Percentiles rank a stretch among this genome's conserved stretches.
These are phyloP conservation scores for Lepas anatifera DNA, from an alignment of 2,888 invertebrate genomes.

Conservation along the genomic window DNA sequence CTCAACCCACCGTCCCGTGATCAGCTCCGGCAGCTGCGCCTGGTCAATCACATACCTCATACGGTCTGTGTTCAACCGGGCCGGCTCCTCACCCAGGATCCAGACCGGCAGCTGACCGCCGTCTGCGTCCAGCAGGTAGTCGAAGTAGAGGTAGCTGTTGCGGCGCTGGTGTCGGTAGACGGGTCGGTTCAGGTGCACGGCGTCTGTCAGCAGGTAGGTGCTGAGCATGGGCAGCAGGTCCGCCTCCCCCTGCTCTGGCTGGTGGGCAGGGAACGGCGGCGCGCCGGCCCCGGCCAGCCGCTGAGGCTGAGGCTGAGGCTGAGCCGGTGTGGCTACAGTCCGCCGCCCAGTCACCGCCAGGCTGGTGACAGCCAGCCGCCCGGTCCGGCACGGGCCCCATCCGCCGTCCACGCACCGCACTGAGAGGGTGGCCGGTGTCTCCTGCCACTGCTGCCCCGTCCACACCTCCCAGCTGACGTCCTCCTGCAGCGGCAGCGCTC, in stretches of 20 bases:
- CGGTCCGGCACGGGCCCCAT: neutral
- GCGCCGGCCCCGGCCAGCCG: neutral
- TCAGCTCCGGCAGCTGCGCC: neutral
- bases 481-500: neutral
- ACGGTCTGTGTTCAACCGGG: neutral
- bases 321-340: neutral
- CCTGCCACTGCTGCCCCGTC: neutral
- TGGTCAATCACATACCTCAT: neutral
- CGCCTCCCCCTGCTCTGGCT: neutral
- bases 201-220: neutral
- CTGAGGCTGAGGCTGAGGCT: too few species aligned
- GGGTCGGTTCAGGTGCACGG: neutral
- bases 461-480: neutral
- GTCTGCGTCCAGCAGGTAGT: neutral
- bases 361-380: neutral
- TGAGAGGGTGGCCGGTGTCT: neutral
- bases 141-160: neutral
- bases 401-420: neutral
- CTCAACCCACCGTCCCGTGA: neutral
- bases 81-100: neutral
- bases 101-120: neutral
- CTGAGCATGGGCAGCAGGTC: neutral
- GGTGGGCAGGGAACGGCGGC: neutral
- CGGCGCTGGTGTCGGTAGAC: neutral
- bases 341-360: neutral